Evolutionary conservation across 2,113 vertebrate genomes (phyloP).

Genomic region (Arizona elegans): DNA sequence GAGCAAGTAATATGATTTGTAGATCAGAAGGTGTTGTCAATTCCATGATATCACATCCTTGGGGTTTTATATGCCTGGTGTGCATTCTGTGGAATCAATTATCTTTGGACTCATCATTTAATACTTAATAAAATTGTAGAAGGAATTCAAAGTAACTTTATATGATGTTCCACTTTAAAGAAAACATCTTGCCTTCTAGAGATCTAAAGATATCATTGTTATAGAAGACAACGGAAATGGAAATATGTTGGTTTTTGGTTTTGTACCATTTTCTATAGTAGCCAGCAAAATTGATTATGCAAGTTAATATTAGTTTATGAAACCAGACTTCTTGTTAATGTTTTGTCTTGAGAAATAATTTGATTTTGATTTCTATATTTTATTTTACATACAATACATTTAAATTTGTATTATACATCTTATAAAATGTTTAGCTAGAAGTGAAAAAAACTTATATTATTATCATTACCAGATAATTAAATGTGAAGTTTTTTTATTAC

Average conservation of each 20-base stretch:
- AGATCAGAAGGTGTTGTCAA: not conserved
- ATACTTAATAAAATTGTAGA: not conserved
- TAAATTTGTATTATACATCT: not conserved
- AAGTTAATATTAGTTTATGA: not conserved
- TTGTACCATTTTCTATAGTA: not conserved
- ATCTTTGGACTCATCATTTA: not conserved
- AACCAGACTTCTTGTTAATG: not conserved
- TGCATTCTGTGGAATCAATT: not conserved
- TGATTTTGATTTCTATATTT: not conserved
- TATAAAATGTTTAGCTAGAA: not conserved
- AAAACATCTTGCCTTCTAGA: not conserved
- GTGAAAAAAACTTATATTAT: not conserved
- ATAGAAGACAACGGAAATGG: not conserved
- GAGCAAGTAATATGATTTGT: not conserved
- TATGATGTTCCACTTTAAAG: not conserved
- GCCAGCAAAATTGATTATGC: not conserved
- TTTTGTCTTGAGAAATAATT: not conserved
- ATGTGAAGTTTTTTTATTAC: slow-evolving; percentile 40
- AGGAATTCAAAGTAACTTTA: not conserved
- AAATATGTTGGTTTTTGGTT: not conserved
- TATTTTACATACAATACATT: not conserved
- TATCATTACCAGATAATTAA: not conserved
- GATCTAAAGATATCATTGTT: not conserved
- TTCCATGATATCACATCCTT: not conserved
- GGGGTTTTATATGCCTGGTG: not conserved